Base-by-base conservation (phyloP, 92 coral and sea anemone species). In the Parazoanthus swiftii region DNA sequence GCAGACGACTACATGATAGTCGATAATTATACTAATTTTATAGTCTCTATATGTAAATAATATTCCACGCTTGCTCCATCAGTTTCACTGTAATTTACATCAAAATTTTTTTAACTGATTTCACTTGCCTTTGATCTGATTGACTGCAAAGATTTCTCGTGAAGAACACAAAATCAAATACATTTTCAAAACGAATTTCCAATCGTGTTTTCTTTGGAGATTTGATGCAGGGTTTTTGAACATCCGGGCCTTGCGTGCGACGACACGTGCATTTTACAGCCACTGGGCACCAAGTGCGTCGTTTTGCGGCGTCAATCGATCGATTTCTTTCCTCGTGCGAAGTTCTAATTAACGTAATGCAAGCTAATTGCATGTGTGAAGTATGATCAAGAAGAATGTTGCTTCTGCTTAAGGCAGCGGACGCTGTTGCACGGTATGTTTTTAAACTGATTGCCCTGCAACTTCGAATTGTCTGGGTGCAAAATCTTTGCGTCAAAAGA, bases 211-310 rank as follows among this genome's bases (percentile, higher is more conserved):
- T 66, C 70, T 68, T 11, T 46, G 33, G 66, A 74, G 88, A 54
- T 43, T 80, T 82, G 21, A 81, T 81, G 67, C 29, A 26, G 33
- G 75, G 85, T 89, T 92, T 76, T 86, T 95, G 94, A 93, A 95
- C 98, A 95, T 95, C 98, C 98, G 98, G 98, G 98, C 93, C 88
- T 85, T 90, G 91, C 94, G 91, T 92, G 95, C 90, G 93, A 91
- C 89, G 92, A 95, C 98, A 95, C 98, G 98, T 95, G 98, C 98
- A 95, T 88, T 91, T 91, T 90, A 25, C 67, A 80, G 87, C 92
- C 93, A 87, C 91, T 80, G 82, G 89, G 92, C 90, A 86, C 79
- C 88, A 85, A 82, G 89, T 95, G 98, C 98, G 98, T 95, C 98
- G 94, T 89, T 86, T 56, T 85, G 90, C 85, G 89, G 93, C 95